Evolutionary conservation across 92 coral and sea anemone genomes (phyloP).

Genomic region (Porites rus): DNA sequence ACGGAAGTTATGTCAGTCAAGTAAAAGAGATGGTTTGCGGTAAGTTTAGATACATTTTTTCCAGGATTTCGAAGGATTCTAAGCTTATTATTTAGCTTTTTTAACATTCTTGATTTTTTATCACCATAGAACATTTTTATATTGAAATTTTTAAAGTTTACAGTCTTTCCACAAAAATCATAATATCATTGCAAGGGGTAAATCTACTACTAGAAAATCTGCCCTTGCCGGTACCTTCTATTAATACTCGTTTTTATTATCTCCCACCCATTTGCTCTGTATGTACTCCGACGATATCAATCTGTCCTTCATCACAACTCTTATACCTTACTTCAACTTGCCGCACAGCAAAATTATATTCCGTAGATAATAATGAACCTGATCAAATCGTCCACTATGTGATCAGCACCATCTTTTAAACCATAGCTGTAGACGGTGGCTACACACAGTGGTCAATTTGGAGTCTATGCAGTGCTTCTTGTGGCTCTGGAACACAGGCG

Average conservation of each 20-base stretch:
- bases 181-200: too few species aligned
- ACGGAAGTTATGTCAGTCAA: neutral
- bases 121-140: too few species aligned
- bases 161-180: too few species aligned
- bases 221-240: too few species aligned
- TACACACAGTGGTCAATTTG: slow-evolving; percentile 29
- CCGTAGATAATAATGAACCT: neutral
- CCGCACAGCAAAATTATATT: neutral
- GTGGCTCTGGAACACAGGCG: slow-evolving; percentile 8
- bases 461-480: slow-evolving; percentile 13
- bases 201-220: too few species aligned
- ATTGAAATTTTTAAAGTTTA: too few species aligned
- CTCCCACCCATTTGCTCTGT: too few species aligned
- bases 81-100: neutral
- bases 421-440: slow-evolving; percentile 10
- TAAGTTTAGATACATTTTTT: neutral
- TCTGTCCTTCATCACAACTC: neutral
- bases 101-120: too few species aligned
- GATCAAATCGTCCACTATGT: neutral
- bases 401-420: neutral
- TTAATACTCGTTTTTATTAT: too few species aligned
- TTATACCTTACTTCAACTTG: neutral
- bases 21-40: slow-evolving; percentile 8
- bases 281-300: neutral
- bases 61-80: neutral